These are phyloP conservation scores for Cactoblastis cactorum DNA, from an alignment of 2,888 invertebrate species.

Conservation along the genomic window DNA sequence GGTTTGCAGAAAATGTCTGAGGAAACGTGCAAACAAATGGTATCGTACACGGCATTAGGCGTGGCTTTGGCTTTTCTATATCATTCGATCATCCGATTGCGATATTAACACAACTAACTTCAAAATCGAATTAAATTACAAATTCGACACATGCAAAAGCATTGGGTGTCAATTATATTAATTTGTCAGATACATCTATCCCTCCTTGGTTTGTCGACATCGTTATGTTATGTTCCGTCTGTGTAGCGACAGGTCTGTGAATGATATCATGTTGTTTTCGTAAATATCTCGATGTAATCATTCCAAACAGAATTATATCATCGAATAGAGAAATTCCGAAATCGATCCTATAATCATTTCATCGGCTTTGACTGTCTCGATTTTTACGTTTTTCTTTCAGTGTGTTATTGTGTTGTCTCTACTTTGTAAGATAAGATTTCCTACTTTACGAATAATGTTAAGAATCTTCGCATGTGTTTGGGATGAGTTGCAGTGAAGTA, in stretches of 20 bases:
- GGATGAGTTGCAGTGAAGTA: slow-evolving; percentile 26
- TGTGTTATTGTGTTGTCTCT: slow-evolving; percentile 44
- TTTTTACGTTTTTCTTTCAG: slow-evolving; percentile 46
- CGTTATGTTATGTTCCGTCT: slow-evolving; percentile 68
- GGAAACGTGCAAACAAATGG: slow-evolving; percentile 91
- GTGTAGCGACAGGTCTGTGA: slow-evolving; percentile 65
- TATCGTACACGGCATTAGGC: slow-evolving; percentile 78
- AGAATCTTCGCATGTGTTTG: slow-evolving; percentile 58
- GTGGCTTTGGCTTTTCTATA: slow-evolving; percentile 77
- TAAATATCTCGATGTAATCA: slow-evolving; percentile 57
- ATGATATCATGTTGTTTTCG: slow-evolving; percentile 60
- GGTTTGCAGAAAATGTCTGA: slow-evolving; percentile 90
- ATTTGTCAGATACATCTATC: slow-evolving; percentile 45
- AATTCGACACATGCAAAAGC: slow-evolving; percentile 42
- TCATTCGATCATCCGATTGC: slow-evolving; percentile 72
- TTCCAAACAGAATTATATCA: slow-evolving; percentile 39
- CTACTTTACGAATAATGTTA: slow-evolving; percentile 25
- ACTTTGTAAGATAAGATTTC: slow-evolving; percentile 38
- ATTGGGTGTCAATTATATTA: slow-evolving; percentile 33
- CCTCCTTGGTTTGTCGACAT: slow-evolving; percentile 41
- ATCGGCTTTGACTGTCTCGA: slow-evolving; percentile 72
- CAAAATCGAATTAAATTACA: slow-evolving; percentile 51
- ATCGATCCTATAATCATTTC: slow-evolving; percentile 45
- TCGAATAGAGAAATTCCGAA: slow-evolving; percentile 27
- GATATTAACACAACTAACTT: slow-evolving; percentile 74